These are phyloP conservation scores for Corythaeola cristata DNA, from an alignment of 2,113 vertebrate genomes.

Conservation along the genomic window DNA sequence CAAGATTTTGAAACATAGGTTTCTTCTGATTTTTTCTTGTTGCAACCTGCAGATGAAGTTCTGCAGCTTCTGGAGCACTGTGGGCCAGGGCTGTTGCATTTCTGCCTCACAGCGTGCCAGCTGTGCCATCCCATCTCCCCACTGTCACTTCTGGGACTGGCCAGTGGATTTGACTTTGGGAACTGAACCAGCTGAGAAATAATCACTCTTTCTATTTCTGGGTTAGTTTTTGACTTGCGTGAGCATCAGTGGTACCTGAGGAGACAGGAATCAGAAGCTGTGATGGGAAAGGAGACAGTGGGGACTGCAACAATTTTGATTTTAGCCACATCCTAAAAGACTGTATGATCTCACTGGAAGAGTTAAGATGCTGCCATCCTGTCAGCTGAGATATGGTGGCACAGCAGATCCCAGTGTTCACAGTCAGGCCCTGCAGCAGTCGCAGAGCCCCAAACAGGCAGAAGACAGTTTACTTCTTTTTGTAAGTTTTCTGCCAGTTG, in stretches of 20 bases:
- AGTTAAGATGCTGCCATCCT: not conserved
- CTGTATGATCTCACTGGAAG: not conserved
- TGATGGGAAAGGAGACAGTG: not conserved
- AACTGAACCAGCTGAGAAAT: not conserved
- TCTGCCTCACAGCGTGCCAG: fast-evolving
- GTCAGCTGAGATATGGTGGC: not conserved
- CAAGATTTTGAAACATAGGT: not conserved
- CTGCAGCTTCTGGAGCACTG: not conserved
- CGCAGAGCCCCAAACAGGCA: not conserved
- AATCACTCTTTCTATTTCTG: not conserved
- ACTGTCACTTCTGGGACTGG: not conserved
- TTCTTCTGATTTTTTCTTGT: not conserved
- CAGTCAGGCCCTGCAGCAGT: not conserved
- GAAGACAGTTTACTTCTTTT: not conserved
- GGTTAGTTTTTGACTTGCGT: not conserved
- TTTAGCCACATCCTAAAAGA: not conserved
- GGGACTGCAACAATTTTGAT: not conserved
- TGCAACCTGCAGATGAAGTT: not conserved
- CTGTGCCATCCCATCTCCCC: not conserved
- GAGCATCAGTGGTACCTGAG: not conserved
- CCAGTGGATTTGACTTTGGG: not conserved
- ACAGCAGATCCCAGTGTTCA: not conserved
- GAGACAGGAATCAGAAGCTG: not conserved
- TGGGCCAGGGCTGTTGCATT: not conserved
- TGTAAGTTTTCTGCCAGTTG: not conserved